Conservation (phyloP, 1,140 invertebrate species). For the Arion vulgaris region DNA sequence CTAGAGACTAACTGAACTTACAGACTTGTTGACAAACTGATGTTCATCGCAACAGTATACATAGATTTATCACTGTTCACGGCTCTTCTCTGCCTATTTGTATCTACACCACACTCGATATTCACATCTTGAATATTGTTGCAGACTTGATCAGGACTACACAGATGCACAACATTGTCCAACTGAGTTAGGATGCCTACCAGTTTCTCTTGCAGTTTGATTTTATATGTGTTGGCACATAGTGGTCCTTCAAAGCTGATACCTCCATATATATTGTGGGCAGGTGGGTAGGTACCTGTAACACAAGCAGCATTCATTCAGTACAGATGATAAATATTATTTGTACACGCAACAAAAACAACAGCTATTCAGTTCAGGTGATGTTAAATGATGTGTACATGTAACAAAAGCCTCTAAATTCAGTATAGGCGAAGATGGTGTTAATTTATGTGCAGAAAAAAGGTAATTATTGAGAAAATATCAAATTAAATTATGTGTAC, state of each 20-base stretch:
- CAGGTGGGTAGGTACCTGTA: conserved; percentile 37
- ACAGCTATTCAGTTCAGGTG: no score
- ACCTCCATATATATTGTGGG: conserved; percentile 24
- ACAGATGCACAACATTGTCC: conserved; percentile 37
- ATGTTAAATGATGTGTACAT: no score
- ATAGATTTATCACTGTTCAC: background rate
- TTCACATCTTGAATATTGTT: conserved; percentile 34
- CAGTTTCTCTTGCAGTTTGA: conserved; percentile 25
- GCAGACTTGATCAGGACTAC: conserved; percentile 27
- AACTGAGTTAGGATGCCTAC: conserved; percentile 32
- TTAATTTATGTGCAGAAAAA: no score
- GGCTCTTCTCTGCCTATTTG: background rate
- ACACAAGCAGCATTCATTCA: background rate
- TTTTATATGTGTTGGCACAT: conserved; percentile 32
- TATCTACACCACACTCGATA: conserved; percentile 8
- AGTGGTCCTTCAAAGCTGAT: conserved; percentile 38
- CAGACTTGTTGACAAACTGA: no score
- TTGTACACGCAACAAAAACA: background rate
- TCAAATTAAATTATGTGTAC: no score
- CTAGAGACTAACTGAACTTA: no score
- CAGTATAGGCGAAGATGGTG: no score
- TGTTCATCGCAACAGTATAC: conserved; percentile 28
- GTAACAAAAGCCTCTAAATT: no score
- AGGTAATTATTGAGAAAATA: no score
- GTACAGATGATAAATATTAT: background rate